Evolutionary conservation across 2,888 invertebrate genomes (phyloP).

Genomic region (Caenorhabditis drosophilae): DNA sequence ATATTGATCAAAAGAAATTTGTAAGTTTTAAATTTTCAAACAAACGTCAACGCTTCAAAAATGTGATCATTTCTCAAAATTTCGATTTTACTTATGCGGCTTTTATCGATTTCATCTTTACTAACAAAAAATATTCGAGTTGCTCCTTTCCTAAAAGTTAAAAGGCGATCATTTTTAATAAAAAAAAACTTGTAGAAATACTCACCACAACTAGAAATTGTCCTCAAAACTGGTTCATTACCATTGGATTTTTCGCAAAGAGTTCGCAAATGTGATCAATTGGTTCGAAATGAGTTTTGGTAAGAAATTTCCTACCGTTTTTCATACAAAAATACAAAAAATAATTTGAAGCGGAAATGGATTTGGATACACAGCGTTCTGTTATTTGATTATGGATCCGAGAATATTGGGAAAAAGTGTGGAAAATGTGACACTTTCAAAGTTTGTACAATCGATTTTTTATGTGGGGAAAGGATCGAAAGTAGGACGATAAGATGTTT

Average conservation of each 20-base stretch:
- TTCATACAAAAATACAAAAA: background rate
- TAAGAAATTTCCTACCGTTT: background rate
- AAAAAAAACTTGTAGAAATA: slow-evolving; percentile 31
- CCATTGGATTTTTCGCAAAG: slow-evolving; percentile 12
- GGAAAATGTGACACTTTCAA: slow-evolving; percentile 75
- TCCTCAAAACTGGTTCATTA: slow-evolving; percentile 13
- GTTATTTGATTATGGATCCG: slow-evolving; percentile 62
- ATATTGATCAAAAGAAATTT: slow-evolving; percentile 9
- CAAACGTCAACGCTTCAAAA: too few relatives aligned
- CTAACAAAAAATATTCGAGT: too few relatives aligned
- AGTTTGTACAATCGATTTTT: slow-evolving; percentile 85
- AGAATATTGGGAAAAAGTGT: slow-evolving; percentile 25
- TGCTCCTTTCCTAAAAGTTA: too few relatives aligned
- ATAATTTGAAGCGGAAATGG: slow-evolving; percentile 16
- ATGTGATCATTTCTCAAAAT: too few relatives aligned
- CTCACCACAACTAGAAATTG: slow-evolving; percentile 29
- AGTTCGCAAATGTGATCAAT: slow-evolving; percentile 39
- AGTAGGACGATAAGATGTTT: too few relatives aligned
- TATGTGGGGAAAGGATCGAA: slow-evolving; percentile 89
- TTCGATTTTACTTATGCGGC: too few relatives aligned
- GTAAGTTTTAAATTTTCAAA: slow-evolving; percentile 13
- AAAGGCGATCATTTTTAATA: too few relatives aligned
- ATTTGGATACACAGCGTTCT: slow-evolving; percentile 47
- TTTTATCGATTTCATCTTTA: too few relatives aligned
- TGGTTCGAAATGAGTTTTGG: slow-evolving; percentile 38